These are phyloP conservation scores for Anastatus disparis DNA, from an alignment of 1,140 invertebrate genomes.

Conservation along the genomic window DNA sequence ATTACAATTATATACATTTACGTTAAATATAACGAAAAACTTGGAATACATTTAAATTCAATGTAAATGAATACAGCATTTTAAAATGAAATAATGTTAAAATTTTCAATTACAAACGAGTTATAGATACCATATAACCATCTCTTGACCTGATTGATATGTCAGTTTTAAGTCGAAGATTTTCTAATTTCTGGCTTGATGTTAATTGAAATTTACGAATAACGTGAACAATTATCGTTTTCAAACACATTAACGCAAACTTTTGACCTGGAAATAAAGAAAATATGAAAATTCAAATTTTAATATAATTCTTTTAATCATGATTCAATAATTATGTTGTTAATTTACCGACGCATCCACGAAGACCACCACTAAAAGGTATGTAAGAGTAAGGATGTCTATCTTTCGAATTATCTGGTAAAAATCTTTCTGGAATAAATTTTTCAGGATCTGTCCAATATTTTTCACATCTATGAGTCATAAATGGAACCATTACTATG, in stretches of 20 bases:
- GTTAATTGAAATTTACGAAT: conserved; percentile 47
- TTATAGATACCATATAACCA: conserved; percentile 41
- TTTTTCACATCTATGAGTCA: conserved; percentile 68
- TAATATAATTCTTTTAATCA: neutral
- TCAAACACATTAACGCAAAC: conserved; percentile 65
- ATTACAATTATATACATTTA: too few relatives aligned
- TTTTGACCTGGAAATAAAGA: conserved; percentile 60
- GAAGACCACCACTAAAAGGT: conserved; percentile 70
- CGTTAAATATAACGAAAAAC: too few relatives aligned
- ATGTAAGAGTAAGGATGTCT: conserved; percentile 65
- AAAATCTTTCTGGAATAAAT: conserved; percentile 78
- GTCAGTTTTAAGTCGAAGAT: conserved; percentile 42
- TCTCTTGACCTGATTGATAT: conserved; percentile 44
- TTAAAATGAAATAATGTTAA: too few relatives aligned
- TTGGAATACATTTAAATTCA: too few relatives aligned
- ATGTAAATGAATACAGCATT: too few relatives aligned
- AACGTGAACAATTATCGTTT: conserved; percentile 58
- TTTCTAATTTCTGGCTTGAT: conserved; percentile 12
- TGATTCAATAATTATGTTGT: neutral
- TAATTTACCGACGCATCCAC: conserved; percentile 69
- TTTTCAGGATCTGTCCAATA: conserved; percentile 74
- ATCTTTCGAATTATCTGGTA: conserved; percentile 58
- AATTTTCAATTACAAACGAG: too few relatives aligned
- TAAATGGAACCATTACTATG: conserved; percentile 36
- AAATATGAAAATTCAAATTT: too few relatives aligned